Evolutionary conservation across 1,140 invertebrate genomes (phyloP).

Genomic region (Zaprionus taronus): DNA sequence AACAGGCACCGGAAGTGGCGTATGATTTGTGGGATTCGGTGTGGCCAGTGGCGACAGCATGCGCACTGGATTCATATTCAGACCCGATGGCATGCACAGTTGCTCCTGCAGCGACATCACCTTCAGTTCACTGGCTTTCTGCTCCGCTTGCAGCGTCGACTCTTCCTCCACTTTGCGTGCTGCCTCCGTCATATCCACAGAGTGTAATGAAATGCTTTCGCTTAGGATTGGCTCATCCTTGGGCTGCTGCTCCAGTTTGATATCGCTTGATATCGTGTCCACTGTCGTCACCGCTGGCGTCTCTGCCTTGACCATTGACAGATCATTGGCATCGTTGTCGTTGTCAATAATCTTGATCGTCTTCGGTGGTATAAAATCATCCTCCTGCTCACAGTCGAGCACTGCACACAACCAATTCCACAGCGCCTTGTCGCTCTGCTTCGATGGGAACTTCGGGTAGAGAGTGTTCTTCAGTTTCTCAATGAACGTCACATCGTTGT

Average conservation of each 20-base stretch:
- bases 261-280: conserved; percentile 34
- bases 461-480: conserved; percentile 91
- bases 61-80: conserved; percentile 84
- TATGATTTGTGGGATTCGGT: conserved; percentile 68
- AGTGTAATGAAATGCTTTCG: conserved; percentile 31
- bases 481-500: conserved; percentile 90
- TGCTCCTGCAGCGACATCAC: conserved; percentile 83
- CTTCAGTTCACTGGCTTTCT: conserved; percentile 77
- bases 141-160: conserved; percentile 58
- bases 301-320: conserved; percentile 53
- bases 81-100: conserved; percentile 80
- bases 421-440: conserved; percentile 87
- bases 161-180: conserved; percentile 67
- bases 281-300: conserved; percentile 4
- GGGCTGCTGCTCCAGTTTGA: conserved; percentile 52
- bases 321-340: conserved; percentile 50
- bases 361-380: conserved; percentile 81
- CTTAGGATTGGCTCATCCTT: conserved; percentile 55
- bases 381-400: conserved; percentile 78
- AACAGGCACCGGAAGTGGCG: conserved; percentile 23
- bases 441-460: conserved; percentile 88
- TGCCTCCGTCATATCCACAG: conserved; percentile 51
- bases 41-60: conserved; percentile 77
- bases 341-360: conserved; percentile 79
- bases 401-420: conserved; percentile 86